These are phyloP conservation scores for Diuraphis noxia DNA, from an alignment of 1,140 invertebrate species.

Conservation along the genomic window DNA sequence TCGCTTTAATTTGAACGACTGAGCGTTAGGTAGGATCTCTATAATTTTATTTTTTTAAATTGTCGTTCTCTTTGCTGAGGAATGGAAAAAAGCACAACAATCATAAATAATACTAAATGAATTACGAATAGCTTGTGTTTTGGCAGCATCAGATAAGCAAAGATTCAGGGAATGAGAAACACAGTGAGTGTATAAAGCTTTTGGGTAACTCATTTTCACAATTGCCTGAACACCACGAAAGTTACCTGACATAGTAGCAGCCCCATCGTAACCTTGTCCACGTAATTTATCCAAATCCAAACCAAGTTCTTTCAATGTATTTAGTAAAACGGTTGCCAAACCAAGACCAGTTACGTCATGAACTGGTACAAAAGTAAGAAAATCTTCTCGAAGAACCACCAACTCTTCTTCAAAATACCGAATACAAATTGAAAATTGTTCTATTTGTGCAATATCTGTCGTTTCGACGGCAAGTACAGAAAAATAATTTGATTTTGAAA, in stretches of 20 bases:
- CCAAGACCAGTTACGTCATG: neutral
- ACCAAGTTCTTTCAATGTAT: conserved; percentile 8
- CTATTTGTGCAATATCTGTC: conserved; percentile 55
- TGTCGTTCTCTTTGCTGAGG: too few species aligned
- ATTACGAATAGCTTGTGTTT: conserved; percentile 47
- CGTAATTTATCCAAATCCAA: conserved; percentile 27
- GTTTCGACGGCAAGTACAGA: conserved; percentile 56
- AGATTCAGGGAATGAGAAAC: conserved; percentile 49
- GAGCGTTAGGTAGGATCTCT: too few species aligned
- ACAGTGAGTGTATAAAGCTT: conserved; percentile 32
- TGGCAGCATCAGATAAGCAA: conserved; percentile 29
- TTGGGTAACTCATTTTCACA: neutral
- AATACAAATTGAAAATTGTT: conserved; percentile 56
- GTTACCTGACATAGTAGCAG: conserved; percentile 58
- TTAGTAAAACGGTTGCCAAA: conserved; percentile 7
- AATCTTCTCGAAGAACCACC: too few species aligned
- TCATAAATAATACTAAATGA: conserved; percentile 48
- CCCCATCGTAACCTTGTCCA: conserved; percentile 58
- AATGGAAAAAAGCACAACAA: neutral
- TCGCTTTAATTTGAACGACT: too few species aligned
- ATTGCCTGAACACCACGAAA: conserved; percentile 56
- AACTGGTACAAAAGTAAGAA: too few species aligned
- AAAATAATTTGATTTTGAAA: conserved; percentile 55
- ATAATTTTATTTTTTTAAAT: too few species aligned
- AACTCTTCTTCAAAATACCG: neutral